Base-by-base conservation (phyloP, 2,797 vertebrate species). In the Anguilla anguilla region DNA sequence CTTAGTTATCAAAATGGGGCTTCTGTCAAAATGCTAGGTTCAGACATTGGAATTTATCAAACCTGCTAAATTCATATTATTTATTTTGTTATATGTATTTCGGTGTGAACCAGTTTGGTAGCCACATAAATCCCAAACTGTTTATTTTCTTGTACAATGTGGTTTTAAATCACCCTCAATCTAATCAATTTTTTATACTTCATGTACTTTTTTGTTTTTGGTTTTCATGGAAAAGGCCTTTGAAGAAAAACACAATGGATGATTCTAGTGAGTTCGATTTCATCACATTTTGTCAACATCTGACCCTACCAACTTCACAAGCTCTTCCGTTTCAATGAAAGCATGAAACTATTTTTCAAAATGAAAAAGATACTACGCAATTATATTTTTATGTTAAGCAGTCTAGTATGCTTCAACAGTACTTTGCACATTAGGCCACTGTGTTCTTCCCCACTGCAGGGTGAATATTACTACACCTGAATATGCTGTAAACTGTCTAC, bases 261-360 rank as follows among this genome's bases (percentile, higher is more conserved):
- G 28, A 82, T n/a, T 17, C 46, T 11, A 51, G 15, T 81, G 4
- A 17, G 10, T 77, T 17, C 15, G 72, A 31, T 39, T 77, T 77
- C 6, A 77, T 74, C 69, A 35, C 9, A 69, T 69, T 69, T 69
- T 69, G n/a, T 69, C 6, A 59, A 59, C 57, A 59, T n/a, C 64
- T n/a, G 35, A 15, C 6, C 67, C 31, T 31, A 28, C 6, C 9
- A 72, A 31, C 6, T 74, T 74, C 43, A 79, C 7, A 6, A 6
- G 35, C 15, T 79, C 35, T 46, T 79, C 39, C 4, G 39, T 79
- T 79, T 79, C 17, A 74, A 3, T 31, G 35, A 74, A 74, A 39
- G 10, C 15, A 77, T 39, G 72, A 77, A 77, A 74, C 69, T 74
- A 35, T 74, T 74, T 74, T 74, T 31, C n/a, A 35, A 72, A 72